Evolutionary conservation across 1,140 invertebrate genomes (phyloP).

Genomic region (Trialeurodes vaporariorum): DNA sequence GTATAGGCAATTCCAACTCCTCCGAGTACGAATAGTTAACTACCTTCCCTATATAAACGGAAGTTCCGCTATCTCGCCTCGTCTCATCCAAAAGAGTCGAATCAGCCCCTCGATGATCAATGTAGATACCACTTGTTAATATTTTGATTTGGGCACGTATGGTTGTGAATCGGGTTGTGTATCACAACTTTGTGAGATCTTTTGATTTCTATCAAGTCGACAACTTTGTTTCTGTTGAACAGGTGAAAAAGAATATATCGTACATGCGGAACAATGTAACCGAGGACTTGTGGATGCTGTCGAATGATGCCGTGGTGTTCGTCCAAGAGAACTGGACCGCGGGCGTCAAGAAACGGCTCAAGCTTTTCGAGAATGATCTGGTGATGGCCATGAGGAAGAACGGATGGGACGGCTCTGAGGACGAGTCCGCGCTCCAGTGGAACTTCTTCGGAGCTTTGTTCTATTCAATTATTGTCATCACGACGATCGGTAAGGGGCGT

Average conservation of each 20-base stretch:
- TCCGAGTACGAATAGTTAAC: too few species aligned
- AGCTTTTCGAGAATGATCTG: conserved; percentile 67
- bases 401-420: conserved; percentile 85
- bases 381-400: conserved; percentile 72
- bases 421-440: conserved; percentile 64
- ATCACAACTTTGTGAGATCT: too few species aligned
- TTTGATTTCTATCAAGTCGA: too few species aligned
- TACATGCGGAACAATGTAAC: conserved; percentile 59
- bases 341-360: conserved; percentile 44
- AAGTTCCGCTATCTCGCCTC: too few species aligned
- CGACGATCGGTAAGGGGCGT: conserved; percentile 80
- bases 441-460: conserved; percentile 83
- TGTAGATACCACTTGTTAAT: too few species aligned
- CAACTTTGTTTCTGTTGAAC: conserved; percentile 23
- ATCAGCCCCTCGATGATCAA: too few species aligned
- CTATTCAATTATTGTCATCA: conserved; percentile 95
- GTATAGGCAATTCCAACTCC: too few species aligned
- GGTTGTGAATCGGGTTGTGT: too few species aligned
- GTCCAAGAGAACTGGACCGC: conserved; percentile 59
- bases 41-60: too few species aligned
- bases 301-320: conserved; percentile 48
- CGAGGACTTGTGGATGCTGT: conserved; percentile 65
- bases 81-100: too few species aligned
- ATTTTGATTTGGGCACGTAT: too few species aligned
- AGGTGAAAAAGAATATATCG: conserved; percentile 69